A percentile compares a stretch with the other conserved stretches of the same genome.
Evolutionary conservation across 2,888 invertebrate genomes (phyloP).

Genomic region (Diarsia mendica): DNA sequence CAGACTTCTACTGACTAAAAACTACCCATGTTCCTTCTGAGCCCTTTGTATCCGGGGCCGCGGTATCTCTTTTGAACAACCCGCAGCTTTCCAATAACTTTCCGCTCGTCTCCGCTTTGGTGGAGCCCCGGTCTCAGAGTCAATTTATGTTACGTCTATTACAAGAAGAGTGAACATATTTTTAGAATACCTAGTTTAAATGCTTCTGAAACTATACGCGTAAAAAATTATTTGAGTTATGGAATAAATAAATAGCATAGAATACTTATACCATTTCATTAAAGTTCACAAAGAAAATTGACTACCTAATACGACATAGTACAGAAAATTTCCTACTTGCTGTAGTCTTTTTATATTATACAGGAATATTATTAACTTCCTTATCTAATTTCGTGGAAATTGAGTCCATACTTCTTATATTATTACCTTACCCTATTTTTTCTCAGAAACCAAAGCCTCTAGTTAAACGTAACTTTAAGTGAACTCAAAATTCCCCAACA

Average conservation of each 20-base stretch:
- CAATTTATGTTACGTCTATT: background rate
- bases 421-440: background rate
- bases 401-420: background rate
- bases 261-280: background rate
- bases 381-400: background rate
- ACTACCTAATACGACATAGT: background rate
- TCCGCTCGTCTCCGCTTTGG: too few species aligned
- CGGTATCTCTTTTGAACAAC: too few species aligned
- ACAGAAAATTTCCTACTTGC: background rate
- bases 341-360: conserved; percentile 1
- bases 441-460: background rate
- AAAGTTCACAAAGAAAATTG: background rate
- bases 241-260: background rate
- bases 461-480: background rate
- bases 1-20: too few species aligned
- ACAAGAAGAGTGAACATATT: background rate
- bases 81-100: too few species aligned
- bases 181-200: background rate
- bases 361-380: background rate
- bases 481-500: background rate
- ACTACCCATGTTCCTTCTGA: too few species aligned
- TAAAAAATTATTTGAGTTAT: background rate
- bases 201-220: background rate
- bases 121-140: too few species aligned
- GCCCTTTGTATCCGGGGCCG: too few species aligned